Evolutionary conservation across 2,797 vertebrate genomes (phyloP).

Genomic region (Lithobates sylvaticus): DNA sequence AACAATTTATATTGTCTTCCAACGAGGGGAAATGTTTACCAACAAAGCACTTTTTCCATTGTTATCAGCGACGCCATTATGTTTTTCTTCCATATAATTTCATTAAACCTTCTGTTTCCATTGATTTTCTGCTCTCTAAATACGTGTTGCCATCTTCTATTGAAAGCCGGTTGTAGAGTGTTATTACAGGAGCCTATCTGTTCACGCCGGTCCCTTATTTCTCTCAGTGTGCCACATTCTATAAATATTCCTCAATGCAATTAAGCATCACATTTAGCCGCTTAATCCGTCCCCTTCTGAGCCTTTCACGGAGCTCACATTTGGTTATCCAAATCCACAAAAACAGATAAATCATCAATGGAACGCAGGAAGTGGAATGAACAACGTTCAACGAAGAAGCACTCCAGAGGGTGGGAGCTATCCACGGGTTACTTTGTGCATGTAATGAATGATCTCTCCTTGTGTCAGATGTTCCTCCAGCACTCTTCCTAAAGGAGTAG

Average conservation of each 20-base stretch:
- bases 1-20: background rate
- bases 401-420: slow-evolving; percentile 24
- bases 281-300: slow-evolving; percentile 51
- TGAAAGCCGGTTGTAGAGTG: slow-evolving; percentile 36
- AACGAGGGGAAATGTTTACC: slow-evolving; percentile 2
- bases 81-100: slow-evolving; percentile 51
- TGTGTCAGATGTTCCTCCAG: slow-evolving; percentile 42
- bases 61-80: background rate
- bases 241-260: slow-evolving; percentile 58
- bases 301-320: slow-evolving; percentile 45
- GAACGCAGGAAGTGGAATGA: slow-evolving; percentile 10
- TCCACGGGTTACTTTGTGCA: background rate
- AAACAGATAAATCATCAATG: slow-evolving; percentile 41
- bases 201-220: slow-evolving; percentile 47
- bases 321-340: slow-evolving; percentile 39
- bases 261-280: slow-evolving; percentile 52
- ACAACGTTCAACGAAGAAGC: background rate
- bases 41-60: slow-evolving; percentile 8
- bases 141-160: slow-evolving; percentile 39
- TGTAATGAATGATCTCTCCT: slow-evolving; percentile 48
- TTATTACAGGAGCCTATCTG: slow-evolving; percentile 44
- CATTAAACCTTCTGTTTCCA: slow-evolving; percentile 46
- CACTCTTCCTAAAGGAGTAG: slow-evolving; percentile 42
- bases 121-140: slow-evolving; percentile 48
- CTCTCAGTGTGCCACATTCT: slow-evolving; percentile 53